phyloP scores from a whole-genome alignment of 2,113 vertebrate genomes.

The Anarrhichthys ocellatus region DNA sequence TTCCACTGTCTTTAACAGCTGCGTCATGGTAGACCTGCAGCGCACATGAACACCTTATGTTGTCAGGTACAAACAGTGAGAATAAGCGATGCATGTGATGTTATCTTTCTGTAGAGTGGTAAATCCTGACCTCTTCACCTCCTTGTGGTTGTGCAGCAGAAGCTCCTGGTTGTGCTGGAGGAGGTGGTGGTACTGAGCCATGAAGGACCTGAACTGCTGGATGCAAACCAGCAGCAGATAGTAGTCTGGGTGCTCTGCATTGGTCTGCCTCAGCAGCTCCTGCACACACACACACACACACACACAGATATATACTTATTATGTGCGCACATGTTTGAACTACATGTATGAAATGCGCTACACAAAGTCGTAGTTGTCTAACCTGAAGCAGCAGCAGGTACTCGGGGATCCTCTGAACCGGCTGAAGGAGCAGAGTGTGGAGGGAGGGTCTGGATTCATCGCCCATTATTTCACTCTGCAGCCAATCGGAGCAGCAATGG shows the following conservation, averaged over 20 bases:
- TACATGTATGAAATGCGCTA: neutral
- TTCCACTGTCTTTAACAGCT: constrained; percentile 88
- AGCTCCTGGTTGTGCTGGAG: constrained; percentile 96
- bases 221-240: constrained; percentile 94
- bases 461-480: constrained; percentile 83
- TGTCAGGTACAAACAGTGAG: neutral
- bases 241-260: constrained; percentile 96
- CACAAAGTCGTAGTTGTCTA: constrained; percentile 9
- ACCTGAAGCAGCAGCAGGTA: constrained; percentile 95
- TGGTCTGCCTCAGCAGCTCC: constrained; percentile 93
- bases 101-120: no score
- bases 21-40: constrained; percentile 90
- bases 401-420: constrained; percentile 95
- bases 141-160: constrained; percentile 91
- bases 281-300: constrained; percentile 58
- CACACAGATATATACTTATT: neutral
- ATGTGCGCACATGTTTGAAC: no score
- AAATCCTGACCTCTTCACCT: constrained; percentile 89
- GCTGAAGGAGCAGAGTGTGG: constrained; percentile 92
- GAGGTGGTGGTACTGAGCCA: constrained; percentile 91
- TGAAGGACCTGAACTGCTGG: constrained; percentile 93
- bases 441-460: constrained; percentile 93
- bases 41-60: neutral
- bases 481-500: neutral
- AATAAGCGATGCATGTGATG: neutral